These are phyloP conservation scores for Littorina saxatilis DNA, from an alignment of 1,140 invertebrate genomes.

Conservation along the genomic window DNA sequence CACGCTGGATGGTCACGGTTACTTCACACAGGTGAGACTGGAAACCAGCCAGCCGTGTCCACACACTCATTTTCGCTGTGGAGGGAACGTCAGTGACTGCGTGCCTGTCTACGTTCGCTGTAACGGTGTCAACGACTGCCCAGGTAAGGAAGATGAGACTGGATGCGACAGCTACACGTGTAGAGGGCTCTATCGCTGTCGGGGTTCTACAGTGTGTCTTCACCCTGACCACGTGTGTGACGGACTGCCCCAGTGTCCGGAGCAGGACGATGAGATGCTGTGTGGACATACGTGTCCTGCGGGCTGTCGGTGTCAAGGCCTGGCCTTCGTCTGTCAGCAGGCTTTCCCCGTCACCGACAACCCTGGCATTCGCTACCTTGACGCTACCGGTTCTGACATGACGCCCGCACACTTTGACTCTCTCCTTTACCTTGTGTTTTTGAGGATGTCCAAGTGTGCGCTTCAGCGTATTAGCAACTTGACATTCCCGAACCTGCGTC, in stretches of 20 bases:
- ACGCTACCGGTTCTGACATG: background rate
- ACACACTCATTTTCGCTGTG: slow-evolving; percentile 17
- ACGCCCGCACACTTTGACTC: background rate
- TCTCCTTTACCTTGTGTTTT: background rate
- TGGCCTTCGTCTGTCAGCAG: background rate
- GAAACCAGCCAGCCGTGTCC: background rate
- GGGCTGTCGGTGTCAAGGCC: slow-evolving; percentile 43
- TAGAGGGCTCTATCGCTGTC: slow-evolving; percentile 34
- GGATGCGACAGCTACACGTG: slow-evolving; percentile 18
- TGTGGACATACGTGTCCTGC: slow-evolving; percentile 44
- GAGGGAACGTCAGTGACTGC: background rate
- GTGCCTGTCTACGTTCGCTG: slow-evolving; percentile 5
- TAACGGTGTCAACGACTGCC: slow-evolving; percentile 27
- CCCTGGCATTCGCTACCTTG: background rate
- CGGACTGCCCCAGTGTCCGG: slow-evolving; percentile 37
- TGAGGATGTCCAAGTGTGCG: background rate
- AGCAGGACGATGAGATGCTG: slow-evolving; percentile 39
- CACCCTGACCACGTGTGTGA: slow-evolving; percentile 23
- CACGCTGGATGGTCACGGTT: background rate
- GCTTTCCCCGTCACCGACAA: background rate
- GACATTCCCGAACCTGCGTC: background rate
- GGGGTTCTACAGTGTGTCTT: slow-evolving; percentile 27
- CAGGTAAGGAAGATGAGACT: background rate
- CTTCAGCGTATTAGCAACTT: background rate
- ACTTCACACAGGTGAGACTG: background rate